Evolutionary conservation across 2,113 vertebrate species (phyloP).

Genomic region (Odocoileus hemionus): DNA sequence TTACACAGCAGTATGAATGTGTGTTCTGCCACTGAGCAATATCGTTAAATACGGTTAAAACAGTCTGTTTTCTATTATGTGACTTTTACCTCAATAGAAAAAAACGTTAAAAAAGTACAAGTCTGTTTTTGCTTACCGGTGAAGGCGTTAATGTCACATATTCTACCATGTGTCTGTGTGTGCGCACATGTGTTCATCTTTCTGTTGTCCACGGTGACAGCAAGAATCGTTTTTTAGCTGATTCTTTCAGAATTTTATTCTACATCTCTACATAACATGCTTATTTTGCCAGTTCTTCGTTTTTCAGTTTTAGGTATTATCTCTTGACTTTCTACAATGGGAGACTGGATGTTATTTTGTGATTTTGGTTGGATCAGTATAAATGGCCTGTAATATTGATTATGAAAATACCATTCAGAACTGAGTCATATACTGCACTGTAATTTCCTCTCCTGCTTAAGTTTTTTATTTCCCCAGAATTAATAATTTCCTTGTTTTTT

Average conservation of each 20-base stretch:
- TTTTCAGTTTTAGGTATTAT: not conserved
- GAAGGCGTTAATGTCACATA: not conserved
- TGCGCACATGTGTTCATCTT: not conserved
- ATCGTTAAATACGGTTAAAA: not conserved
- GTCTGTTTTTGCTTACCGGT: not conserved
- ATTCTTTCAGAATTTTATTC: not conserved
- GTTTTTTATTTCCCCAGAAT: not conserved
- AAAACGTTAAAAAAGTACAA: not conserved
- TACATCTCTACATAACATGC: not conserved
- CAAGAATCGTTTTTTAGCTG: not conserved
- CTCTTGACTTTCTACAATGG: not conserved
- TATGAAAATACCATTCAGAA: not conserved
- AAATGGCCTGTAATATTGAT: not conserved
- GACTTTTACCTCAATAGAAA: not conserved
- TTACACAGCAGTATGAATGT: not conserved
- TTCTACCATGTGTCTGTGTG: not conserved
- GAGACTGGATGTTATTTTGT: not conserved
- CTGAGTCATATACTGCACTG: not conserved
- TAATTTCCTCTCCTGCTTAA: not conserved
- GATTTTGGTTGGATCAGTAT: not conserved
- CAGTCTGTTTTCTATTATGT: not conserved
- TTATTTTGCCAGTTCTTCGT: not conserved
- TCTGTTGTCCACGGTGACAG: not conserved
- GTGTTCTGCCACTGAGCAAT: not conserved
- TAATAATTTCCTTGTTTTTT: conserved; percentile 24